Percentiles rank a stretch among this genome's conserved stretches.
Conservation (phyloP, 30 jellyfish, hydroid and myxozoan species). For the Sanderia malayensis region DNA sequence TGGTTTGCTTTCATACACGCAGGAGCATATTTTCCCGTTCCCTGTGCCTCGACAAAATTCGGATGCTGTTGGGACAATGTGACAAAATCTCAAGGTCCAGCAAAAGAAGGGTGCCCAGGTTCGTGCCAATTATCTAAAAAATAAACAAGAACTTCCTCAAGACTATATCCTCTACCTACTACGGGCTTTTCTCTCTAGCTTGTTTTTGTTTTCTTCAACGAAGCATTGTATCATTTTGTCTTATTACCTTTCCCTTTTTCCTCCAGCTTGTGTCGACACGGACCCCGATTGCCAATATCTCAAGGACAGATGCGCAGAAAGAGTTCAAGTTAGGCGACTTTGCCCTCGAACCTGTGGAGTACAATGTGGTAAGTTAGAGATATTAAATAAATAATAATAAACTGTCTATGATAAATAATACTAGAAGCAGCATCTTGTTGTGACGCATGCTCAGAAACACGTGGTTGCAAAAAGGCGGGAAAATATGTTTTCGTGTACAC, state of each 20-base stretch:
- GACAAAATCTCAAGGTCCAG: constrained; percentile 72
- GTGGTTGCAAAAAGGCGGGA: too few species aligned
- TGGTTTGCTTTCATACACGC: too few species aligned
- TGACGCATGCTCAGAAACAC: too few species aligned
- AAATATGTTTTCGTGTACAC: too few species aligned
- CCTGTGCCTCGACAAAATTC: constrained; percentile 57
- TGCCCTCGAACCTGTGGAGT: constrained; percentile 85
- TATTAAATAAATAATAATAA: too few species aligned
- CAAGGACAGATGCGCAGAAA: constrained; percentile 60
- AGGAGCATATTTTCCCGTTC: constrained; percentile 71
- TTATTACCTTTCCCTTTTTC: not conserved
- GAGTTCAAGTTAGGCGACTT: constrained; percentile 63
- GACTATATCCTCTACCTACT: too few species aligned
- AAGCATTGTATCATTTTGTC: too few species aligned
- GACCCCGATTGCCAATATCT: constrained; percentile 68
- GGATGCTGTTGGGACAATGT: constrained; percentile 93
- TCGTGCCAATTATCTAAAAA: not conserved
- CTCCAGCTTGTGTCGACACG: constrained; percentile 72
- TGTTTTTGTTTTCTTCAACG: too few species aligned
- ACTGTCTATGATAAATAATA: too few species aligned
- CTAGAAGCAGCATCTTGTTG: too few species aligned
- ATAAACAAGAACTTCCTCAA: too few species aligned
- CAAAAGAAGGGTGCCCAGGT: constrained; percentile 87
- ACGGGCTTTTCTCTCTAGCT: too few species aligned
- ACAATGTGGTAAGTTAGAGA: constrained; percentile 55